A percentile compares a stretch with the other conserved stretches of the same genome.
Conservation (phyloP, 2,113 vertebrate species). For the Brachyhypopomus occidentalis region DNA sequence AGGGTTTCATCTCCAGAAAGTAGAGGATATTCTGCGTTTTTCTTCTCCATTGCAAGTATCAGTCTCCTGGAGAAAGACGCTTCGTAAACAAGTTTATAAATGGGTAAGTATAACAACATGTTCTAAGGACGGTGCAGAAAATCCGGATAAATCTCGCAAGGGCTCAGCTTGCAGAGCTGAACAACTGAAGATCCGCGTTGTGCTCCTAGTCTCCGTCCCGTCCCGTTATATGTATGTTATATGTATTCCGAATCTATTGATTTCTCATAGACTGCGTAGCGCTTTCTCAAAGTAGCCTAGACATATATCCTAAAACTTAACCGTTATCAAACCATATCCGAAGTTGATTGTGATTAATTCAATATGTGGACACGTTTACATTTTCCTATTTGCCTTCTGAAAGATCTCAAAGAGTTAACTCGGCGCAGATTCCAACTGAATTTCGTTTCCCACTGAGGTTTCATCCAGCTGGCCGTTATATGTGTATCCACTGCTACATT, state of each 20-base stretch:
- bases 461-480: slow-evolving; percentile 35
- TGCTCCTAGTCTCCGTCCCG: too few species aligned
- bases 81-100: slow-evolving; percentile 53
- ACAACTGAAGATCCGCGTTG: not conserved
- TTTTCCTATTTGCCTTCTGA: slow-evolving; percentile 52
- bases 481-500: slow-evolving; percentile 12
- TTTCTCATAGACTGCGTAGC: too few species aligned
- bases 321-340: not conserved
- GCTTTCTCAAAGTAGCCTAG: too few species aligned
- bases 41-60: slow-evolving; percentile 11
- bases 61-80: slow-evolving; percentile 39
- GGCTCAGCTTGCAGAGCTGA: not conserved
- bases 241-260: too few species aligned
- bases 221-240: too few species aligned
- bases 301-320: too few species aligned
- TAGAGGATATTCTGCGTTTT: slow-evolving; percentile 28
- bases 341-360: slow-evolving; percentile 66
- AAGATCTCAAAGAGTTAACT: slow-evolving; percentile 34
- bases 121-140: too few species aligned
- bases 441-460: slow-evolving; percentile 26
- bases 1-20: slow-evolving; percentile 21
- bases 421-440: slow-evolving; percentile 21
- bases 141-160: too few species aligned
- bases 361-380: slow-evolving; percentile 82
- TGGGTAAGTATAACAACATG: slow-evolving; percentile 50